Conservation (phyloP, 2,888 invertebrate species). For the Ceriagrion tenellum region DNA sequence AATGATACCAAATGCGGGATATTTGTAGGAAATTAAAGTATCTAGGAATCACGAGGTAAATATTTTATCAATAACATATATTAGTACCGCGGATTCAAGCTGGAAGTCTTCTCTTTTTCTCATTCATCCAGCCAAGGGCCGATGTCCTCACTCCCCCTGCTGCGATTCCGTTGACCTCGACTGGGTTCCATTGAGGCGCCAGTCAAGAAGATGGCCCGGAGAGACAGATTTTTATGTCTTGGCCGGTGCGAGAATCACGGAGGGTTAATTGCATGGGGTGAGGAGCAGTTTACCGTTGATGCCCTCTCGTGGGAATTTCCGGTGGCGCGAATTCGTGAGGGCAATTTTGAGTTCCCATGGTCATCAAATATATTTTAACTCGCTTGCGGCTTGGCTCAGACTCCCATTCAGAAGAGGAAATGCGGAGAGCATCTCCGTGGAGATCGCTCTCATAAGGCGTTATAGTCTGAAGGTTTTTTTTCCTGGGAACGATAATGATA, state of each 20-base stretch:
- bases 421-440: neutral
- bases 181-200: neutral
- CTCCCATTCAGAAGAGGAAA: neutral
- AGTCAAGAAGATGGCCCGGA: neutral
- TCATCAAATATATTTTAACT: neutral
- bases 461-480: neutral
- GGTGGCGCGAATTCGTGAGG: neutral
- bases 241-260: neutral
- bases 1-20: no score
- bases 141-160: no score
- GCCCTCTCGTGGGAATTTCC: constrained; percentile 4
- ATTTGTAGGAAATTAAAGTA: no score
- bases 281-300: neutral
- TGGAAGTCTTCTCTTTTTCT: no score
- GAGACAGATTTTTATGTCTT: neutral
- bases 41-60: no score
- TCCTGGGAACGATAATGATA: neutral
- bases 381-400: no score
- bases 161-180: no score
- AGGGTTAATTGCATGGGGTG: neutral
- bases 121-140: no score
- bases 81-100: no score
- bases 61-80: no score
- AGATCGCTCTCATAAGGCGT: neutral
- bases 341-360: neutral